Base-by-base conservation (phyloP, 2,113 vertebrate species). In the Centrocercus urophasianus region DNA sequence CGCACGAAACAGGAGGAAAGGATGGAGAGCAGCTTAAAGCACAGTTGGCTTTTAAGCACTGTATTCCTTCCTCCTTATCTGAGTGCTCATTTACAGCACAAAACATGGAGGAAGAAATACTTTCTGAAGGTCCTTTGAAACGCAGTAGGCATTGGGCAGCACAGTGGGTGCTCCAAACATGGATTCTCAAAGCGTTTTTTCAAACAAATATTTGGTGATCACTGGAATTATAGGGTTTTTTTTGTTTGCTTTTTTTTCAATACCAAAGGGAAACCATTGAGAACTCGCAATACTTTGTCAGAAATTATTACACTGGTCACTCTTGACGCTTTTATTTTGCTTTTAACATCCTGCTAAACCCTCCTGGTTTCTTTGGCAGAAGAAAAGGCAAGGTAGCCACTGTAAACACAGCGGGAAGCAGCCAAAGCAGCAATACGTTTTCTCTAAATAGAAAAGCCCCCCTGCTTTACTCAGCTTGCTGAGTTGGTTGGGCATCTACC, bases 51-150 rank as follows among this genome's bases (percentile, higher is more conserved):
- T 94, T 89, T 88, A 72, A 47, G 52, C 11, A 3, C 40, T 61
- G 13, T 70, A 21, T 74, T 71, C 56, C 28, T 75, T 87, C 30
- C 27, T 80, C 22, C 47, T 83, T 83, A 80, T 40, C 79, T 77
- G 45, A 93, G 93, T 91, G 79, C 87, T 83, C 69, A 30, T 91
- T 93, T 94, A 65, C 61, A 72, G 89, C 59, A 65, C 57, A 64
- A 84, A 90, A 75, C 64, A 57, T 64, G 65, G 85, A 93, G 90
- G 88, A 74, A 88, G 65, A 80, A 77, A 32, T 71, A 32, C 72
- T 93, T 79, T 95, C 52, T 83, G 82, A 83, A 77, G 85, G 76
- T 40, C 65, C 70, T 95, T 80, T 67, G 88, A 47, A 93, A 82
- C 64, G 85, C 88, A 74, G 1, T 93, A 82, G 90, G 54, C 86